phyloP scores from a whole-genome alignment of 2,113 vertebrate species.

The Nothoprocta pentlandii region DNA sequence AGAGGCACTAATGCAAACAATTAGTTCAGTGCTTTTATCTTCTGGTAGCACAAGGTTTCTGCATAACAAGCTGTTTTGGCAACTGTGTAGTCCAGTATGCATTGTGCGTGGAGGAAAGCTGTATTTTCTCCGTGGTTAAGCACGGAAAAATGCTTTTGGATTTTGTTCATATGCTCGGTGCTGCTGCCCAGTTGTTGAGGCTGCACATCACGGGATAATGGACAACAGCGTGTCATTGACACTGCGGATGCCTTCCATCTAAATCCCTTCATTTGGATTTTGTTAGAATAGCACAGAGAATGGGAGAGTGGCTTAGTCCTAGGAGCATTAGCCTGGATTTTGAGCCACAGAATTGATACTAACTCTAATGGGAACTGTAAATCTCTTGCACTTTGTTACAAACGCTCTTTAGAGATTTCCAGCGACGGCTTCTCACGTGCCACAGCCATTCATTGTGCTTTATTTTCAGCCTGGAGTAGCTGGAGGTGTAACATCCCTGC shows the following conservation, averaged over 20 bases:
- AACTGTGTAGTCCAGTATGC: constrained; percentile 34
- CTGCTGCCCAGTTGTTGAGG: not conserved
- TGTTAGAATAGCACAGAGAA: constrained; percentile 15
- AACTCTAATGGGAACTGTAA: constrained; percentile 19
- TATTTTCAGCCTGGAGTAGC: constrained; percentile 1
- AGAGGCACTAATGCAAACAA: constrained; percentile 42
- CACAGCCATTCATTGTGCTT: not conserved
- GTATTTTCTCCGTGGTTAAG: not conserved
- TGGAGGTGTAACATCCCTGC: not conserved
- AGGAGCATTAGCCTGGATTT: constrained; percentile 16
- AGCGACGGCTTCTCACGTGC: not conserved
- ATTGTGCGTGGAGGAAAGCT: not conserved
- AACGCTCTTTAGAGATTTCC: constrained; percentile 5
- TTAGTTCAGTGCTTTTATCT: constrained; percentile 64
- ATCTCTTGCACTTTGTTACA: constrained; percentile 4
- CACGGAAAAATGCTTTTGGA: not conserved
- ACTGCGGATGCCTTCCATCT: not conserved
- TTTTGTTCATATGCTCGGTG: not conserved
- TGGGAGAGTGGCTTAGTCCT: not conserved
- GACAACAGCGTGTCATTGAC: not conserved
- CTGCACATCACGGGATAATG: not conserved
- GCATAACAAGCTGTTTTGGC: constrained; percentile 20
- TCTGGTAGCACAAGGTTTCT: constrained; percentile 38
- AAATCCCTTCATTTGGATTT: constrained; percentile 32
- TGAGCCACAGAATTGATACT: not conserved